Evolutionary conservation across 2,113 vertebrate genomes (phyloP), one percentile per base, ranked within the genome.

Genomic region (Phrynosoma platyrhinos): DNA sequence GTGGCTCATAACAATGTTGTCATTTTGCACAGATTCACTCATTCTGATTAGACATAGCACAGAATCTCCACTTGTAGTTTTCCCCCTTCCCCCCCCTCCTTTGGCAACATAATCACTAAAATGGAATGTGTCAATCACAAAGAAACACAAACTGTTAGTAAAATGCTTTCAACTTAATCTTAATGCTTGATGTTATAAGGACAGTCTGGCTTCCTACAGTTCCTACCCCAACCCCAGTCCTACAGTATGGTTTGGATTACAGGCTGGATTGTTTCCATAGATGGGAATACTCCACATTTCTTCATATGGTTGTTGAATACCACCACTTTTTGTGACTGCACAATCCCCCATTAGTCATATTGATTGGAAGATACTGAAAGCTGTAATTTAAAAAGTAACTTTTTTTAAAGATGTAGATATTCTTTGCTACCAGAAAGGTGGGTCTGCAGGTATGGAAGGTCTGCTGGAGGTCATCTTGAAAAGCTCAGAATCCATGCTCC

Each of bases 261-360:
- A 23, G 84, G 42, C 74, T 85, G 40, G 83, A 90, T 40, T 0
- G 5, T 5, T 83, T 72, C 68, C 87, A 66, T 0, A 9, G 74
- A 30, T 7, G 5, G 3, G 27, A 79, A 84, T 21, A 2, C 18
- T 82, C 81, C 18, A 5, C 23, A 36, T 69, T 85, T 80, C 79
- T 75, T 86, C 87, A 40, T 88, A 20, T 90, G 90, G 81, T 25
- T 0, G 0, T 77, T 83, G 89, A 80, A 69, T 64, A 81, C 62
- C 55, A 81, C 32, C 27, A 58, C 27, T 79, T 79, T 79, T 55
- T 47, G 42, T 47, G 42, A 47, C 42, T 47, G 42, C 42, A 47
- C 4, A 47, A 47, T 6, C 4, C 42, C 42, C 42, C 42, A 47
- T 47, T 47, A 47, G 42, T 47, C 42, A 47, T 47, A 6, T 47